Evolutionary conservation across 2,797 vertebrate species (phyloP).

Genomic region (Hozukius guyotensis): DNA sequence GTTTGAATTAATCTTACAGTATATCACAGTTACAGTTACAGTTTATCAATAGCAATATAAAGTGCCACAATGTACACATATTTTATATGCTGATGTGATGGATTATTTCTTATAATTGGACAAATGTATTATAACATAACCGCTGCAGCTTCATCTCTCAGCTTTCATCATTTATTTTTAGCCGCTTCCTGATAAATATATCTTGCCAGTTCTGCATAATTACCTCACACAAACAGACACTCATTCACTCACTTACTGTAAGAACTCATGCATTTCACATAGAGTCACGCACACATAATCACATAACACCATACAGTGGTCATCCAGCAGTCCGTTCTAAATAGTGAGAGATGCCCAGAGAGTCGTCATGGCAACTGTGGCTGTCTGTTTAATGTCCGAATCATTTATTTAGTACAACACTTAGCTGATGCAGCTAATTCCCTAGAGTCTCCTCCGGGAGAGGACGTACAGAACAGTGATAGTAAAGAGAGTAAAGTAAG

Average conservation of each 20-base stretch:
- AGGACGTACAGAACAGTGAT: background rate
- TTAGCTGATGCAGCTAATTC: conserved; percentile 41
- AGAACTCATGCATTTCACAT: background rate
- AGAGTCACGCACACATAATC: background rate
- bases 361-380: conserved; percentile 68
- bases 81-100: background rate
- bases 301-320: conserved; percentile 17
- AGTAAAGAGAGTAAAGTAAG: background rate
- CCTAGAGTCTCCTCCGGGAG: background rate
- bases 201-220: conserved; percentile 3
- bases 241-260: background rate
- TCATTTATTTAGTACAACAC: conserved; percentile 62
- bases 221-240: conserved; percentile 3
- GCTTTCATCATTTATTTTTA: background rate
- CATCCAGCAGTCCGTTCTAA: conserved; percentile 25
- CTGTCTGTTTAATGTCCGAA: conserved; percentile 54
- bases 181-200: background rate
- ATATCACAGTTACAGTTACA: too few species aligned
- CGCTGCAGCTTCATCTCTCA: background rate
- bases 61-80: background rate
- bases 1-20: background rate
- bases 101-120: background rate
- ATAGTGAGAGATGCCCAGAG: conserved; percentile 37
- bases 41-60: background rate
- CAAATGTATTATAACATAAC: background rate